Evolutionary conservation across 2,113 vertebrate species (phyloP).

Genomic region (Empidonax alnorum): DNA sequence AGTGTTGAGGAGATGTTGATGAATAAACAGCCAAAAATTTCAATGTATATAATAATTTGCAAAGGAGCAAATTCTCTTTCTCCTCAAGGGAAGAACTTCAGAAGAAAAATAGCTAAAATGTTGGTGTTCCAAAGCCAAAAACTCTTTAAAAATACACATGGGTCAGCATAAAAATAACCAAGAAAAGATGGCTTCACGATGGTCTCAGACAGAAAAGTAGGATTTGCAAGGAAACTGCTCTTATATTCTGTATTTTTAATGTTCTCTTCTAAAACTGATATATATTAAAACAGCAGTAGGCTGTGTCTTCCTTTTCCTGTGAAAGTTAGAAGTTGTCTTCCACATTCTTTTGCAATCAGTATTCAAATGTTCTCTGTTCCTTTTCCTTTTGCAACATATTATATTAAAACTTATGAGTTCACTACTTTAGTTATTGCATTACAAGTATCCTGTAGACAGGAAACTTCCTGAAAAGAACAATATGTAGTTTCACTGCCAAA

Average conservation of each 20-base stretch:
- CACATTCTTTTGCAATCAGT: not conserved
- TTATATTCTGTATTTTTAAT: not conserved
- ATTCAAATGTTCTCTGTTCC: not conserved
- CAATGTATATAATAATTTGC: not conserved
- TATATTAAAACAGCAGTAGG: not conserved
- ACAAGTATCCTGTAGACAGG: not conserved
- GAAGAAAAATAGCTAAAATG: not conserved
- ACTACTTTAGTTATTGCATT: not conserved
- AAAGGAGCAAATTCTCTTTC: not conserved
- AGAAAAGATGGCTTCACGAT: not conserved
- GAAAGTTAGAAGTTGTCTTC: not conserved
- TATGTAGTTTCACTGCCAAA: slow-evolving; percentile 30
- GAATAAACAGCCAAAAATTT: not conserved
- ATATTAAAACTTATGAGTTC: not conserved
- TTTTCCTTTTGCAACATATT: not conserved
- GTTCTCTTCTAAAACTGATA: not conserved
- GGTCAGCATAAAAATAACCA: not conserved
- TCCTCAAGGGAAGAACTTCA: not conserved
- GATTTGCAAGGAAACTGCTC: not conserved
- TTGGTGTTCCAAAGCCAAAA: not conserved
- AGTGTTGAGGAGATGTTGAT: not conserved
- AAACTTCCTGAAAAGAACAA: slow-evolving; percentile 63
- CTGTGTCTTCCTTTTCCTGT: not conserved
- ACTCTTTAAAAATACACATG: not conserved
- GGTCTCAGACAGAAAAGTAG: not conserved